Conservation (phyloP, 2,888 invertebrate genomes). For the Erynnis tages region DNA sequence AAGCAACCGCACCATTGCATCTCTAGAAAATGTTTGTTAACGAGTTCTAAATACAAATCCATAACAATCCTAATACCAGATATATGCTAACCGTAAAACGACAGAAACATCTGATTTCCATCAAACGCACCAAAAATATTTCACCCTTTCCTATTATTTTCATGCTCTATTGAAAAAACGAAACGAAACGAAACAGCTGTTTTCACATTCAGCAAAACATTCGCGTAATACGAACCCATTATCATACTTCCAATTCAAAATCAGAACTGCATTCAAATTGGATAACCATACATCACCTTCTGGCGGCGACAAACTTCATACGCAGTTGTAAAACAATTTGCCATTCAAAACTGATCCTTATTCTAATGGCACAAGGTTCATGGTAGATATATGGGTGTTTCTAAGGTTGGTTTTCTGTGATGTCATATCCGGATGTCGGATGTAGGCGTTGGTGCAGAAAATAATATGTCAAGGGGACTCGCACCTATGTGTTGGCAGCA, state of each 20-base stretch:
- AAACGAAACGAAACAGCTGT: conserved; percentile 8
- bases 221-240: conserved; percentile 28
- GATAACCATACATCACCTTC: conserved; percentile 41
- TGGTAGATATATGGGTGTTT: background rate
- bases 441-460: conserved; percentile 59
- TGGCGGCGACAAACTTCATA: conserved; percentile 28
- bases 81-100: too few species aligned
- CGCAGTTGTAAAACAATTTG: conserved; percentile 19
- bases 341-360: conserved; percentile 12
- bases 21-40: too few species aligned
- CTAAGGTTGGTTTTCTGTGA: conserved; percentile 24
- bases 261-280: conserved; percentile 41
- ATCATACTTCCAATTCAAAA: conserved; percentile 43
- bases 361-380: background rate
- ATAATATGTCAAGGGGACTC: conserved; percentile 67
- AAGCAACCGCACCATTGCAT: too few species aligned
- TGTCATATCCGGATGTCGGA: conserved; percentile 60
- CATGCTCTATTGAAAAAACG: conserved; percentile 13
- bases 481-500: conserved; percentile 34
- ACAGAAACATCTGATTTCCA: background rate
- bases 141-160: background rate
- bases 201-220: conserved; percentile 22
- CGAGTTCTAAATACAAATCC: too few species aligned
- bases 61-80: too few species aligned
- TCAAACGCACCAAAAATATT: background rate